Evolutionary conservation across 2,888 invertebrate species (phyloP), one percentile per base, ranked within the genome.

Genomic region (Melinaea marsaeus): DNA sequence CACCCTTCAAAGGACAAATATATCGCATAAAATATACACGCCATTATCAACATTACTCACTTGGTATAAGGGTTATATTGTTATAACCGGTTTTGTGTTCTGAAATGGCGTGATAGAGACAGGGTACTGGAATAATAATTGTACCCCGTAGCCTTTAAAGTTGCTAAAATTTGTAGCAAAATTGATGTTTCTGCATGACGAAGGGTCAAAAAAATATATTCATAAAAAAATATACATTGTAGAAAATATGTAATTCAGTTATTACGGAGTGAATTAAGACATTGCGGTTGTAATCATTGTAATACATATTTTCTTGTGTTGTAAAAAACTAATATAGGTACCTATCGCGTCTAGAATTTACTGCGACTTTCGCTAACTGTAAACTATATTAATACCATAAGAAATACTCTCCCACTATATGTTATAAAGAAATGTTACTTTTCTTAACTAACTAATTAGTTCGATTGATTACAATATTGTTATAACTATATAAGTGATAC

Each of bases 111-210:
- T 58, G 48, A 35, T 55, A 46, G 45, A 47, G 2, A 22, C 42
- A 47, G 13, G 55, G 59, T 63, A 62, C 62, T 60, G 37, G 34
- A 60, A 61, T 58, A 63, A 65, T 82, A 81, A 80, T 80, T 80
- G 79, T 81, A 72, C 81, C 86, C 88, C 79, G 82, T 63, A 79
- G 86, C 77, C 84, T 73, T 77, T 79, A 81, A 77, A 77, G 78
- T 83, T 77, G 78, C 78, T 32, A 61, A 77, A 80, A 79, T 74
- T 79, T 78, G 73, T 76, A 71, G 71, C 70, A 60, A 75, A 75
- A 73, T 74, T 71, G 69, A 66, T 63, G 67, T 67, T 70, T 70
- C 58, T 61, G 65, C 62, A 69, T 72, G 68, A 69, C 60, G 64
- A 3, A 42, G 42, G 37, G 57, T 63, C 51, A 55, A 66, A 54